Evolutionary conservation across 2,113 vertebrate genomes (phyloP), one percentile per base, ranked within the genome.

Genomic region (Takifugu flavidus): DNA sequence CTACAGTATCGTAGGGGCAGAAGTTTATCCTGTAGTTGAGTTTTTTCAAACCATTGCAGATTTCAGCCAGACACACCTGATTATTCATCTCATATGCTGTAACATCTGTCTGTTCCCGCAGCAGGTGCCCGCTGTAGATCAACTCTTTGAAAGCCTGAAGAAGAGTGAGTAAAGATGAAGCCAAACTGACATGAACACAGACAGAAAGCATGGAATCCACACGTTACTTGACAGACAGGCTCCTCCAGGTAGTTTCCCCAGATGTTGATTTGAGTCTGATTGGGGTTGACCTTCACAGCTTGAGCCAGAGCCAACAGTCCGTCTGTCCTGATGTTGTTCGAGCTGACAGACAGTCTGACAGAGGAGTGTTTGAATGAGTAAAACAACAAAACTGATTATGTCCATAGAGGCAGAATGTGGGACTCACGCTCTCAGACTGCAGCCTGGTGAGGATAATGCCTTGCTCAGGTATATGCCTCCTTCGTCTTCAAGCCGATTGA

Each of bases 241-340:
- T 88, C 88, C 63, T 97, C 91, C 62, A 95, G 77, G 68, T 81
- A 87, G 79, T 98, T 98, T 7, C 95, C 94, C 94, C 95, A 97
- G 39, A 98, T 90, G 76, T 95, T 98, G 68, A 98, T 64, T 64
- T 93, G 86, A 15, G 88, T 87, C 31, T 98, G 80, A 1, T 67
- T 59, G 0, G 0, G n/a, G 60, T 90, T 96, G 53, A 31, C 64
- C 59, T 74, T 84, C 78, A 94, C 56, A 6, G 92, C 83, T 0
- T 72, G 39, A 47, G 89, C 78, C 81, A 98, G 80, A 25, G 91
- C 82, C 62, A 90, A 49, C 6, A 97, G 88, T 42, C 95, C 96
- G 65, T 83, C 49, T 1, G 88, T 89, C 29, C 80, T 65, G 77
- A 98, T 89, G 54, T 65, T 91, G 88, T 95, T 96, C 42, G 82